phyloP scores from a whole-genome alignment of 2,113 vertebrate species.

The Gorilla gorilla region DNA sequence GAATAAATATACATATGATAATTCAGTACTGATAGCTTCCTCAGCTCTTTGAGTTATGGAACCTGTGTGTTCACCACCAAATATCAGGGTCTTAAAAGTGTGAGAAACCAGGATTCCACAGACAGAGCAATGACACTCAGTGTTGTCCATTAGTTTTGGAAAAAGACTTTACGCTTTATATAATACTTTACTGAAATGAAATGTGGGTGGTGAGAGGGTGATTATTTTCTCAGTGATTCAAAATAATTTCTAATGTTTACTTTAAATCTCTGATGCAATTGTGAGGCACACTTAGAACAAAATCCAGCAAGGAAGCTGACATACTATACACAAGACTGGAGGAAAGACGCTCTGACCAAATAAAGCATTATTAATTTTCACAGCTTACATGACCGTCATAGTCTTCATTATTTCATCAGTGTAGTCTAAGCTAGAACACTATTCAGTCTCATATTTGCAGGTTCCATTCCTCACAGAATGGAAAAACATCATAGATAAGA shows the following conservation, averaged over 20 bases:
- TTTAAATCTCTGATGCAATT: not conserved
- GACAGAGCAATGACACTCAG: not conserved
- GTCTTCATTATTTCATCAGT: not conserved
- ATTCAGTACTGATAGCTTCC: not conserved
- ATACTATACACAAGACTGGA: not conserved
- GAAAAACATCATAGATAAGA: not conserved
- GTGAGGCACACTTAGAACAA: not conserved
- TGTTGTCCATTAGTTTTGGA: not conserved
- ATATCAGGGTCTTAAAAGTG: not conserved
- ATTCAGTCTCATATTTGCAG: not conserved
- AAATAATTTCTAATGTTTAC: conserved; percentile 24
- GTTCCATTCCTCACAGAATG: not conserved
- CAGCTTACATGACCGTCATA: not conserved
- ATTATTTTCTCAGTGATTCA: not conserved
- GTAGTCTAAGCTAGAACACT: not conserved
- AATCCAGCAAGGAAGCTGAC: not conserved
- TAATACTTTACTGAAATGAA: not conserved
- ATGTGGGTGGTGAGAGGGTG: not conserved
- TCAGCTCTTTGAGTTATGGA: not conserved
- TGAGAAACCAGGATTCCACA: not conserved
- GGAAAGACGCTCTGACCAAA: not conserved
- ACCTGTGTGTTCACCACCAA: not conserved
- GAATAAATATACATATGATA: not conserved
- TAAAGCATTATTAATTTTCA: not conserved
- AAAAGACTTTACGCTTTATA: not conserved